Percentiles rank a stretch among this genome's conserved stretches.
Conservation (phyloP, 1,140 invertebrate species). For the Drosophila sp. region DNA sequence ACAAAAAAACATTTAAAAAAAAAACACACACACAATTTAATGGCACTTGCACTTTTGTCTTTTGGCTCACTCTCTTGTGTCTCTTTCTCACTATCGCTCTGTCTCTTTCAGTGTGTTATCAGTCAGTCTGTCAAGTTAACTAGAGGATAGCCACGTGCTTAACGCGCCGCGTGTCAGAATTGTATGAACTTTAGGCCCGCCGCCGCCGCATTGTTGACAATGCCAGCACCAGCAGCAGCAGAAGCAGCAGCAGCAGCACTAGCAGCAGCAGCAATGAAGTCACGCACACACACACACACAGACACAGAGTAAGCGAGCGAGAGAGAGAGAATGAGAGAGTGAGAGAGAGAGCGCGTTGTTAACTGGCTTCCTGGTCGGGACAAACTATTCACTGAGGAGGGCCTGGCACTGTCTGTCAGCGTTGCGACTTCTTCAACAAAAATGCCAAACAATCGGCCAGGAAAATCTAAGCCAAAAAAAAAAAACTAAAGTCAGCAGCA, state of each 20-base stretch:
- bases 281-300: constrained; percentile 45
- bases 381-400: constrained; percentile 52
- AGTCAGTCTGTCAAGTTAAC: constrained; percentile 36
- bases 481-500: constrained; percentile 49
- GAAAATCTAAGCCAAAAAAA: constrained; percentile 57
- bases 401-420: constrained; percentile 44
- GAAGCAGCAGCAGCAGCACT: constrained; percentile 29
- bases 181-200: constrained; percentile 70
- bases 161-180: constrained; percentile 79
- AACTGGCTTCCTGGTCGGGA: constrained; percentile 68
- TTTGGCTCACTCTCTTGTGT: not conserved
- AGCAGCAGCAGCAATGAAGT: constrained; percentile 48
- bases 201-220: constrained; percentile 66
- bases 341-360: constrained; percentile 40
- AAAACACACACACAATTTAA: not conserved
- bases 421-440: constrained; percentile 53
- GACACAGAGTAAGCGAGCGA: constrained; percentile 16
- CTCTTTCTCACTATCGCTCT: not conserved
- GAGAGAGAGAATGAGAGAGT: constrained; percentile 15
- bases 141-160: constrained; percentile 67
- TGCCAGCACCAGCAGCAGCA: constrained; percentile 53
- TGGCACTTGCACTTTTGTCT: not conserved
- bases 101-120: constrained; percentile 45
- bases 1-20: not conserved
- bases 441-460: constrained; percentile 71